phyloP scores from a whole-genome alignment of 2,113 vertebrate species.

The Peromyscus maniculatus region DNA sequence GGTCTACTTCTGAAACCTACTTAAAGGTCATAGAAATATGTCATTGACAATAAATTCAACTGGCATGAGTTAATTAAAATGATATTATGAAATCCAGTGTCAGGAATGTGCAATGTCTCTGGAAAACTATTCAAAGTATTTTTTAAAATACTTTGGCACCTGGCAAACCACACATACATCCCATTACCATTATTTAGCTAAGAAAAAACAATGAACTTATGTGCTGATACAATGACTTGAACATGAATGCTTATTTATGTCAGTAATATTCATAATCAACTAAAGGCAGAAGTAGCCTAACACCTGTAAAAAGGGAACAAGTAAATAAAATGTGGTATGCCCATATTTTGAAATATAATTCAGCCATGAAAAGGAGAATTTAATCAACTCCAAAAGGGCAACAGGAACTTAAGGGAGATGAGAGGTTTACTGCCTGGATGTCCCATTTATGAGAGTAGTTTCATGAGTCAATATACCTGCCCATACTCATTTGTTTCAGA shows the following conservation, averaged over 20 bases:
- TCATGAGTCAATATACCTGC: neutral
- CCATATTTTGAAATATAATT: neutral
- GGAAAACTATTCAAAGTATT: neutral
- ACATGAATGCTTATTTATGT: neutral
- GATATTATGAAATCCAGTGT: neutral
- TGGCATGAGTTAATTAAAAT: constrained; percentile 9
- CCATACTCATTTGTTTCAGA: neutral
- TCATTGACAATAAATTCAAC: neutral
- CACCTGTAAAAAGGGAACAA: neutral
- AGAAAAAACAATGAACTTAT: neutral
- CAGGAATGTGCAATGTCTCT: neutral
- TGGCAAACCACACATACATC: neutral
- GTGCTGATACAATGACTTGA: neutral
- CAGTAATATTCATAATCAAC: neutral
- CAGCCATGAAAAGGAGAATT: neutral
- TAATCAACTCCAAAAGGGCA: neutral
- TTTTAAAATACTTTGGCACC: neutral
- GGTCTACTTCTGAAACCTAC: neutral
- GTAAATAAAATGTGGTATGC: neutral
- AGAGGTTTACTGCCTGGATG: neutral
- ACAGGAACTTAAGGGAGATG: neutral
- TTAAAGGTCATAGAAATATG: neutral
- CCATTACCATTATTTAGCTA: neutral
- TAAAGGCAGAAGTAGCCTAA: neutral
- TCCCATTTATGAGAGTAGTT: neutral